Conservation (phyloP, 2,888 invertebrate species). For the Rhingia rostrata region DNA sequence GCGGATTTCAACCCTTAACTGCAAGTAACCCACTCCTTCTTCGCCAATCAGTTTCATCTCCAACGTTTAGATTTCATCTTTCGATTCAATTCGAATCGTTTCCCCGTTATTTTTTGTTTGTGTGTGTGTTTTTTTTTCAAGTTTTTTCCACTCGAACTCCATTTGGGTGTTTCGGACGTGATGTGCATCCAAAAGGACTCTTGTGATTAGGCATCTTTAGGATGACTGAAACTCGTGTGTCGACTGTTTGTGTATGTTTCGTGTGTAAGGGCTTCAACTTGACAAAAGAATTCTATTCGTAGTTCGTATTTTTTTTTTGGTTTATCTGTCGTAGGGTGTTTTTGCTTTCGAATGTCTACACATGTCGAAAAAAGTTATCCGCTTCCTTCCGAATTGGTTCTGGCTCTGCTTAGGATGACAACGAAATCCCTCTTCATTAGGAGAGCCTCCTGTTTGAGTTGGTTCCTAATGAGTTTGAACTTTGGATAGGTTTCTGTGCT, state of each 20-base stretch:
- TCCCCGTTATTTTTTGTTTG: conserved; percentile 5
- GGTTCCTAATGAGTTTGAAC: conserved; percentile 63
- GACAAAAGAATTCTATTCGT: conserved; percentile 58
- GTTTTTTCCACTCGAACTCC: conserved; percentile 68
- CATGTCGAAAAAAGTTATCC: conserved; percentile 48
- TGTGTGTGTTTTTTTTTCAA: conserved; percentile 26
- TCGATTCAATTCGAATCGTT: conserved; percentile 56
- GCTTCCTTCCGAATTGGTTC: conserved; percentile 13
- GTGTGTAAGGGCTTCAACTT: conserved; percentile 59
- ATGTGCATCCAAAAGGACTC: conserved; percentile 57
- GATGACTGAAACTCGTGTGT: conserved; percentile 57
- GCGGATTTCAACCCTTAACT: conserved; percentile 53
- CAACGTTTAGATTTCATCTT: conserved; percentile 54
- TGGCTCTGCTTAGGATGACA: conserved; percentile 22
- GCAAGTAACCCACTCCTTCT: conserved; percentile 16
- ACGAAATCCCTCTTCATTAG: conserved; percentile 64
- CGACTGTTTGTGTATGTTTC: conserved; percentile 48
- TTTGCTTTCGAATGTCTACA: conserved; percentile 34
- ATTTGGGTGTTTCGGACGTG: conserved; percentile 73
- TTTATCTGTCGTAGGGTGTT: conserved; percentile 51
- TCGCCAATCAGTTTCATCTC: conserved; percentile 50
- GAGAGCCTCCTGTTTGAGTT: conserved; percentile 58
- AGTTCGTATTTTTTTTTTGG: not conserved
- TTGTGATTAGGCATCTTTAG: conserved; percentile 70
- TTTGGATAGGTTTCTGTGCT: conserved; percentile 42